These are phyloP conservation scores for Andrena haemorrhoa DNA, from an alignment of 2,888 invertebrate species.

Conservation along the genomic window DNA sequence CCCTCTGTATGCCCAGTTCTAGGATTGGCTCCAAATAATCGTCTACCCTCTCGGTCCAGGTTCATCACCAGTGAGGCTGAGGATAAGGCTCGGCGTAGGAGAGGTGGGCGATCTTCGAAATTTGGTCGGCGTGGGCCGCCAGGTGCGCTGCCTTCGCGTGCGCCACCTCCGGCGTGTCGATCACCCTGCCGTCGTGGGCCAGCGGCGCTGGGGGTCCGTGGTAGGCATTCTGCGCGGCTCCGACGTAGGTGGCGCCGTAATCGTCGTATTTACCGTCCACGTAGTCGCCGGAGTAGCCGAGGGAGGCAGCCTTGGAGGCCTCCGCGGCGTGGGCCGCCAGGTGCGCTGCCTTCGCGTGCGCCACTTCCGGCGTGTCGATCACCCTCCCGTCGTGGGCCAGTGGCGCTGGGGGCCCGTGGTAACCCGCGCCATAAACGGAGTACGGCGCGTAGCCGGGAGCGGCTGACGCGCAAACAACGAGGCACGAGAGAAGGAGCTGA, in stretches of 20 bases:
- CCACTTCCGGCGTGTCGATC: slow-evolving; percentile 81
- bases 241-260: slow-evolving; percentile 32
- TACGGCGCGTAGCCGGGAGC: slow-evolving; percentile 62
- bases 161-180: slow-evolving; percentile 81
- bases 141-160: slow-evolving; percentile 80
- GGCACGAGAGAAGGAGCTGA: slow-evolving; percentile 44
- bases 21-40: neutral
- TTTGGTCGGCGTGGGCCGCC: slow-evolving; percentile 76
- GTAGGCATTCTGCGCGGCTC: neutral
- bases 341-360: slow-evolving; percentile 81
- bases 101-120: slow-evolving; percentile 67
- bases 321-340: slow-evolving; percentile 77
- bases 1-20: neutral
- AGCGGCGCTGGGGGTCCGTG: slow-evolving; percentile 79
- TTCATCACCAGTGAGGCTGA: slow-evolving; percentile 34
- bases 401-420: slow-evolving; percentile 78
- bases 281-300: slow-evolving; percentile 28
- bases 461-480: slow-evolving; percentile 37
- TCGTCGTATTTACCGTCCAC: slow-evolving; percentile 37
- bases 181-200: slow-evolving; percentile 76
- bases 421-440: slow-evolving; percentile 47
- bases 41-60: neutral
- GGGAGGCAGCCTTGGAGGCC: slow-evolving; percentile 66
- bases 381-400: slow-evolving; percentile 78
- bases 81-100: slow-evolving; percentile 44